These are phyloP conservation scores for Drosophila burlai DNA, from an alignment of 1,140 invertebrate genomes.

Conservation along the genomic window DNA sequence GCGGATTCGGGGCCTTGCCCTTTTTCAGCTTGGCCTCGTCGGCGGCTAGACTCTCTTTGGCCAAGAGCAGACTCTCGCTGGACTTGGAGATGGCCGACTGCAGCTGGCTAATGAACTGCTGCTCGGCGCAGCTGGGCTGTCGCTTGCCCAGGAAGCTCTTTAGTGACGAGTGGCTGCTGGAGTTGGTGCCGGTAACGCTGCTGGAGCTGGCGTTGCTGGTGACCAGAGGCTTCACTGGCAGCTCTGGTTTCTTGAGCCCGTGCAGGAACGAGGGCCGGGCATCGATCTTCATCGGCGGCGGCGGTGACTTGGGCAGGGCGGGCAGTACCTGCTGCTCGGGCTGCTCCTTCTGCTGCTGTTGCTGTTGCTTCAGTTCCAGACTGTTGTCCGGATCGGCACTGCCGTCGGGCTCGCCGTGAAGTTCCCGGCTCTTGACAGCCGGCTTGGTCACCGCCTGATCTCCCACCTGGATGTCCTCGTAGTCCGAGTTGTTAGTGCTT, in stretches of 20 bases:
- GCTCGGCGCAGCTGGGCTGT: slow-evolving; percentile 73
- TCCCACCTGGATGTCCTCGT: slow-evolving; percentile 83
- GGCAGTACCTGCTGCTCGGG: slow-evolving; percentile 85
- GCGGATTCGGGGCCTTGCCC: slow-evolving; percentile 87
- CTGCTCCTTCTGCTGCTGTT: slow-evolving; percentile 29
- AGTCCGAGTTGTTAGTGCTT: slow-evolving; percentile 83
- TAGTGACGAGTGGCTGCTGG: slow-evolving; percentile 35
- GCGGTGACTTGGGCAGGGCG: slow-evolving; percentile 88
- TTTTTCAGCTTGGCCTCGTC: slow-evolving; percentile 85
- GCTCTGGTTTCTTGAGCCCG: slow-evolving; percentile 88
- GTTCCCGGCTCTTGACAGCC: slow-evolving; percentile 88
- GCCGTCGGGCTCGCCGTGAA: slow-evolving; percentile 92
- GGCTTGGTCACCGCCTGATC: slow-evolving; percentile 65
- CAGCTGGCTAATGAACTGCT: slow-evolving; percentile 86
- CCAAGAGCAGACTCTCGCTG: slow-evolving; percentile 61
- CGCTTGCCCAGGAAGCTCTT: slow-evolving; percentile 70
- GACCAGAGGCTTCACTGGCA: slow-evolving; percentile 87
- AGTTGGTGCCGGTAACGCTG: slow-evolving; percentile 4
- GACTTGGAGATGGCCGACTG: slow-evolving; percentile 85
- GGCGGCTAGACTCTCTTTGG: slow-evolving; percentile 52
- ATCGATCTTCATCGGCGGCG: slow-evolving; percentile 85
- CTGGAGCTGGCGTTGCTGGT: slow-evolving; percentile 29
- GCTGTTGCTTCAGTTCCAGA: slow-evolving; percentile 60
- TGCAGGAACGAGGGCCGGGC: slow-evolving; percentile 90
- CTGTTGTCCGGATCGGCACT: slow-evolving; percentile 91